These are phyloP conservation scores for Sphaerophoria taeniata DNA, from an alignment of 2,888 invertebrate genomes.

Conservation along the genomic window DNA sequence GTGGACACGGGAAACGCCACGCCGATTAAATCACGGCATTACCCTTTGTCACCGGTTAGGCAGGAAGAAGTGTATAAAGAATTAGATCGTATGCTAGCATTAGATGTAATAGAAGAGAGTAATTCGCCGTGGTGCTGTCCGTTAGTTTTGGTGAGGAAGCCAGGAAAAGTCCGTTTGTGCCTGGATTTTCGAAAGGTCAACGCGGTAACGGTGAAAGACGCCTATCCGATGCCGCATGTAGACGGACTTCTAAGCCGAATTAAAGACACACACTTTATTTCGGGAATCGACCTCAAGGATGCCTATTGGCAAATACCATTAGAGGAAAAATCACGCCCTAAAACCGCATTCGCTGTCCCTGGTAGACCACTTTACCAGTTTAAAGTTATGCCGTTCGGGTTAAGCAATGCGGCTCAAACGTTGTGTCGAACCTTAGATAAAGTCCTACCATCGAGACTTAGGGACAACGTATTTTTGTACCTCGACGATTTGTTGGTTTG, in stretches of 20 bases:
- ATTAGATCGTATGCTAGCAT: no score
- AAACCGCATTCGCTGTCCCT: not conserved
- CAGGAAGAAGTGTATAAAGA: not conserved
- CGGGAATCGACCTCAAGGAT: not conserved
- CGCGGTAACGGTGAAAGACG: not conserved
- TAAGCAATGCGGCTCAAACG: not conserved
- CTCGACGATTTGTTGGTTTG: not conserved
- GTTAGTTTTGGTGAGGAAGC: not conserved
- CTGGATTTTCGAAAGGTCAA: not conserved
- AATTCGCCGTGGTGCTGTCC: not conserved
- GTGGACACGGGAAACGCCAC: not conserved
- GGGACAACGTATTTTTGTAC: not conserved
- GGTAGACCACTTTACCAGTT: conserved; percentile 6
- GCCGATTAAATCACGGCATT: not conserved
- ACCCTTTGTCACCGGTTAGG: not conserved
- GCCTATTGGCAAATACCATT: conserved; percentile 1
- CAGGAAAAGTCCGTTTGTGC: not conserved
- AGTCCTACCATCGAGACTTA: not conserved
- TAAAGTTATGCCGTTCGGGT: not conserved
- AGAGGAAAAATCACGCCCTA: not conserved
- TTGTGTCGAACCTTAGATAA: not conserved
- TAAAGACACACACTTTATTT: not conserved
- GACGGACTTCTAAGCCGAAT: not conserved
- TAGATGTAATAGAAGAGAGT: no score
- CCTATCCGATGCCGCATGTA: not conserved